phyloP scores from a whole-genome alignment of 2,797 vertebrate genomes.

The Crossoptilon crossoptilon region DNA sequence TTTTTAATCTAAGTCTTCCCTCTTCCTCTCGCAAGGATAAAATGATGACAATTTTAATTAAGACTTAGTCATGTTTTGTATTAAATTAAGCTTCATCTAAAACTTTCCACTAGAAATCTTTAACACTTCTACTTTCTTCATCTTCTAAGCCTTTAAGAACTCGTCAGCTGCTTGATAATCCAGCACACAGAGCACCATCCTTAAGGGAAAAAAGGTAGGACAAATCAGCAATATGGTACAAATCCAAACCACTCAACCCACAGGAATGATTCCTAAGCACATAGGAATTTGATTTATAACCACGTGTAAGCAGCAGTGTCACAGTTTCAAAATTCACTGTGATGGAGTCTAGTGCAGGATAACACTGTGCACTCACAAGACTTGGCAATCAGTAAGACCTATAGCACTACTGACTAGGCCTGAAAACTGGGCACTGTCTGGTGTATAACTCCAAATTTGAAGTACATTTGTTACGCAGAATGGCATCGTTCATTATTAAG shows the following conservation, averaged over 20 bases:
- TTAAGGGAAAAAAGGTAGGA: neutral
- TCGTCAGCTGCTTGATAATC: neutral
- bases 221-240: constrained; percentile 5
- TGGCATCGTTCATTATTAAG: neutral
- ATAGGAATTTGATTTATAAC: neutral
- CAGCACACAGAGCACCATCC: neutral
- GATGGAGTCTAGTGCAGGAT: neutral
- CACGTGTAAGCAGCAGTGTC: neutral
- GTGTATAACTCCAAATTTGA: neutral
- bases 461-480: neutral
- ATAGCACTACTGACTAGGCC: neutral
- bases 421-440: neutral
- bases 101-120: constrained; percentile 18
- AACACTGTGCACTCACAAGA: neutral
- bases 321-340: neutral
- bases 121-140: neutral
- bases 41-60: constrained; percentile 14
- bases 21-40: neutral
- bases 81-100: neutral
- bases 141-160: constrained; percentile 36
- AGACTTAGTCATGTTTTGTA: neutral
- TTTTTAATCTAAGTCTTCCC: neutral
- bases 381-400: neutral
- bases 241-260: constrained; percentile 20
- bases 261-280: constrained; percentile 1